Base-by-base conservation (phyloP, 2,113 vertebrate species). In the Labeo rohita region DNA sequence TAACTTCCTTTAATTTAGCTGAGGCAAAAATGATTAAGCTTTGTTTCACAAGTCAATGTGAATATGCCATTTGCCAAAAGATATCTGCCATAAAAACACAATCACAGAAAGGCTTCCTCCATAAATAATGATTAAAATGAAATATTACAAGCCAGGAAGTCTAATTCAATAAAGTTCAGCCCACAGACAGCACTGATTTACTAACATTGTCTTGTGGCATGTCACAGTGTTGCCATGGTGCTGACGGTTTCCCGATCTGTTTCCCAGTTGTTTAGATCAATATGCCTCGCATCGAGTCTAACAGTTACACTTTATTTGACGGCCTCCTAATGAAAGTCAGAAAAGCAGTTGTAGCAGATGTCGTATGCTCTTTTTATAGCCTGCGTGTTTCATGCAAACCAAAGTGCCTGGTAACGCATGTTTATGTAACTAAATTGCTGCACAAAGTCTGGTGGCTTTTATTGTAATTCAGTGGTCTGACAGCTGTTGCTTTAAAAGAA, bases 191-290 rank as follows among this genome's bases (percentile, higher is more conserved):
- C 5, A 49, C 43, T 50, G 73, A 23, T 85, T 63, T 82, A 85
- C 63, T 52, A 73, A 86, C 66, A 47, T 49, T 66, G 83, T 86
- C 80, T 68, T 6, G 34, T 43, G 72, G n/a, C 49, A 43, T 77
- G 85, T 76, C 79, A 76, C 72, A 66, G 70, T 80, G 87, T 88
- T 88, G 74, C 84, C 75, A 88, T 88, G 87, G 87, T 49, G 39
- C 80, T 85, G 76, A 81, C 52, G 52, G 84, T 73, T 83, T 39
- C n/a, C 43, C 50, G 7, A 36, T 50, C 21, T 65, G 79, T 49
- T 72, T 79, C 36, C 70, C 73, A 72, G 39, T 78, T 77, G 87
- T 49, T 65, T 66, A 77, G 36, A 83, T 87, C 72, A 68, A 77
- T 47, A 52, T 15, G 80, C 59, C 39, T 59, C 5, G 13, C 10